phyloP scores from a whole-genome alignment of 1,140 invertebrate genomes.

The Phenacoccus solenopsis region DNA sequence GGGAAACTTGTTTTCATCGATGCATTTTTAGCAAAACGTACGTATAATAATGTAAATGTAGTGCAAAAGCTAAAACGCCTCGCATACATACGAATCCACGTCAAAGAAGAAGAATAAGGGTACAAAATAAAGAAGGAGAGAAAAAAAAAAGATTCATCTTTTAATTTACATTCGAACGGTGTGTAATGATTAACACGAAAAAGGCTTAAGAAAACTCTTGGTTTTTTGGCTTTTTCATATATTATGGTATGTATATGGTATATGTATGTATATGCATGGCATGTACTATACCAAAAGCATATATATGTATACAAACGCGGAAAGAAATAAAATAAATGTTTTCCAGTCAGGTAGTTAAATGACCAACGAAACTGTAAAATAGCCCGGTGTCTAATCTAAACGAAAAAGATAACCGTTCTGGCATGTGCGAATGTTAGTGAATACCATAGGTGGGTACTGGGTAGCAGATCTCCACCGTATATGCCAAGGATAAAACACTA shows the following conservation, averaged over 20 bases:
- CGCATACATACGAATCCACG: too few relatives aligned
- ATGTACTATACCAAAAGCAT: too few relatives aligned
- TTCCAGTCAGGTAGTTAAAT: conserved; percentile 1
- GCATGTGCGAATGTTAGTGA: background rate
- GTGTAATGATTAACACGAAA: background rate
- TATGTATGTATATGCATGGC: too few relatives aligned
- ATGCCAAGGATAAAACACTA: background rate
- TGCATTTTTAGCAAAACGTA: too few relatives aligned
- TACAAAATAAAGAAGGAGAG: too few relatives aligned
- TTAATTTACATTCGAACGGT: background rate
- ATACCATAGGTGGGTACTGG: too few relatives aligned
- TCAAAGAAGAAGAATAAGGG: too few relatives aligned
- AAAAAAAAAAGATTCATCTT: background rate
- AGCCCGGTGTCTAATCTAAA: background rate
- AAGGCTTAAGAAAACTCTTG: background rate
- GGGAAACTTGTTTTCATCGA: too few relatives aligned
- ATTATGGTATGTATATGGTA: too few relatives aligned
- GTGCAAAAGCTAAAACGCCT: too few relatives aligned
- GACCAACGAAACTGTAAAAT: background rate
- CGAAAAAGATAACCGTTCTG: background rate
- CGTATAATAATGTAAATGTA: too few relatives aligned
- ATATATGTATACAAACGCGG: background rate
- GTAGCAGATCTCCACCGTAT: background rate
- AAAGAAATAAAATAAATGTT: background rate
- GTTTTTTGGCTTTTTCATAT: background rate